Evolutionary conservation across 92 coral and sea anemone species (phyloP), one percentile per base, ranked within the genome.

Genomic region (Porites rus): DNA sequence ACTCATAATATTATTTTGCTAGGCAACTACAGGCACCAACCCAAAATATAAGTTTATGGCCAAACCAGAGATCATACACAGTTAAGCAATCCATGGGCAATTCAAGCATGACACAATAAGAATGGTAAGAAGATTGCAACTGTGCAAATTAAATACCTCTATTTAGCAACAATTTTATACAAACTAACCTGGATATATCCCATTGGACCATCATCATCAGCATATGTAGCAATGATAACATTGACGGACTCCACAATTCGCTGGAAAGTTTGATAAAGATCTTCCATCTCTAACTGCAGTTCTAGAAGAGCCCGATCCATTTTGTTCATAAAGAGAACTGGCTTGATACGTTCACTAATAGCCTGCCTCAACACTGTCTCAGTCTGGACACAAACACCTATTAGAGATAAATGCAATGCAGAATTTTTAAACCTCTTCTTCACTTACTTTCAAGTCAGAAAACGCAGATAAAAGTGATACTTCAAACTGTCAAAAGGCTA

Each of bases 341-440:
- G 98, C 89, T 94, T 94, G 77, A 94, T 96, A 64, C 98, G 96
- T 73, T 94, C 98, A 43, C 91, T 93, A 85, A 96, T 96, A 17
- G 99, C 99, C 78, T 94, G 99, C 31, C 98, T 94, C 77, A 96
- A 85, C 50, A 96, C 99, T 25, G 98, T 96, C 87, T 96, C 99
- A 10, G 98, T 96, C 85, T 96, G 99, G 83, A 94, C 98, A 94
- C 99, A 96, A 51, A 94, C 98, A 89, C 99, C 99, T 96, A 75
- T 21, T 16, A 10, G 31, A 20, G 9, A 24, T 1, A 6, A 53
- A 65, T 28, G 46, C 8, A 6, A 66, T 10, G 24, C 10, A n/a
- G 13, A n/a, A 19, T 11, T 14, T 19, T 19, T 66, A 10, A 66
- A 3, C 13, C 24, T 66, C 28, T 66, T 24, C 31, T 66, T 7